Percentiles rank a stretch among this genome's conserved stretches.
These are phyloP conservation scores for Eupeodes latifasciatus DNA, from an alignment of 2,888 invertebrate genomes.

Conservation along the genomic window DNA sequence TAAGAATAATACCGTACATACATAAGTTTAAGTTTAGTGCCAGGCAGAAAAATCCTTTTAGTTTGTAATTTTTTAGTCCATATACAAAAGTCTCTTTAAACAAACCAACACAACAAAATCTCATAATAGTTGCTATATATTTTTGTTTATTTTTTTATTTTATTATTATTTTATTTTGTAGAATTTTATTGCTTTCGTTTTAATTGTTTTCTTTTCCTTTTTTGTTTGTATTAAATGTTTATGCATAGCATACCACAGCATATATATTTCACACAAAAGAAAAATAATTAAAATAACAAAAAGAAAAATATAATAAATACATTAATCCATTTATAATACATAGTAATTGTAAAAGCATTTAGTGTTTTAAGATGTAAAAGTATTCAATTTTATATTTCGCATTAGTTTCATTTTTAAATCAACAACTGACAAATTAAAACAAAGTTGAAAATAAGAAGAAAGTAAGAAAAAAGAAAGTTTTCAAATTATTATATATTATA, in stretches of 20 bases:
- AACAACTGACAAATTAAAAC: not conserved
- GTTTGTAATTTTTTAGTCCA: not conserved
- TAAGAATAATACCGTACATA: constrained; percentile 30
- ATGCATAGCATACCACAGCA: constrained; percentile 65
- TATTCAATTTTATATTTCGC: constrained; percentile 65
- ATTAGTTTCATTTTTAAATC: constrained; percentile 28
- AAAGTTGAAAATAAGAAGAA: not conserved
- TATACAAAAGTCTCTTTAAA: not conserved
- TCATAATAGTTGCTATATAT: constrained; percentile 27
- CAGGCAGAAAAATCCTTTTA: constrained; percentile 20
- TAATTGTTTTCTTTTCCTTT: constrained; percentile 21
- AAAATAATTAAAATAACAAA: constrained; percentile 19
- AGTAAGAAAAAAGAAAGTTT: not conserved
- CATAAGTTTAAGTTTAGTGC: constrained; percentile 14
- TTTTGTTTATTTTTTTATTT: not conserved
- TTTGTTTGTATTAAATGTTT: constrained; percentile 29
- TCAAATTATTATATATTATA: constrained; percentile 13
- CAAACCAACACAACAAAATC: constrained; percentile 8
- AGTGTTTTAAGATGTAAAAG: constrained; percentile 51
- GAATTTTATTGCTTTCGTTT: constrained; percentile 18
- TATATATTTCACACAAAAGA: constrained; percentile 47
- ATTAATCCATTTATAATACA: constrained; percentile 35
- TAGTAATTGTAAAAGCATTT: constrained; percentile 20
- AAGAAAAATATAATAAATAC: constrained; percentile 28
- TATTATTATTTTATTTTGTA: not conserved